Evolutionary conservation across 1,140 invertebrate genomes (phyloP).

Genomic region (Rhagoletis zephyria): DNA sequence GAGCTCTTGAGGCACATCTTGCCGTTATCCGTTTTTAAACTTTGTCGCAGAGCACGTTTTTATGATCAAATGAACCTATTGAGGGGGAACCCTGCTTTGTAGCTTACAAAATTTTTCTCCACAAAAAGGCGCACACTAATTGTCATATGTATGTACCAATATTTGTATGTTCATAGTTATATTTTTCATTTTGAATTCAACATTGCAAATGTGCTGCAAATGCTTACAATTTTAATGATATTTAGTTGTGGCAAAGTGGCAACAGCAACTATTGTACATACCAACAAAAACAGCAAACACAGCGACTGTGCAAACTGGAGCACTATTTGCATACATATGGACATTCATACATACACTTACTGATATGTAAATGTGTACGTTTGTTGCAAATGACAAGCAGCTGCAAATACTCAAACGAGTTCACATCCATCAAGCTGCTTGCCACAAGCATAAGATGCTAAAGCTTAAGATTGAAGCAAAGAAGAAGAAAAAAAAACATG

Average conservation of each 20-base stretch:
- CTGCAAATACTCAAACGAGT: constrained; percentile 9
- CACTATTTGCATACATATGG: no score
- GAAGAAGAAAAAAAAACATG: no score
- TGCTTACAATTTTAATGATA: constrained; percentile 24
- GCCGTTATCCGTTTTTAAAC: no score
- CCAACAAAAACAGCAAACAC: background rate
- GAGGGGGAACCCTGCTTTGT: no score
- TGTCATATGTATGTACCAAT: background rate
- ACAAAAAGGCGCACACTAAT: background rate
- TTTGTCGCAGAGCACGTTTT: no score
- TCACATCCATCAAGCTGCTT: background rate
- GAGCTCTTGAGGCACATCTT: no score
- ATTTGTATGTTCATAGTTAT: background rate
- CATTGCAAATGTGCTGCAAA: background rate
- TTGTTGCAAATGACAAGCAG: background rate
- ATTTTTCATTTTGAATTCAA: background rate
- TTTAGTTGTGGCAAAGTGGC: background rate
- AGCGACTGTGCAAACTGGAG: background rate
- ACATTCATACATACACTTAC: no score
- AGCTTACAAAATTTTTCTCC: no score
- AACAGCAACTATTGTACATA: background rate
- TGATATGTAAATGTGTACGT: no score
- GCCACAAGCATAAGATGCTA: background rate
- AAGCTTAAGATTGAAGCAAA: no score
- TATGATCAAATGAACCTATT: no score